Evolutionary conservation across 1,140 invertebrate genomes (phyloP), one percentile per base, ranked within the genome.

Genomic region (Steinernema khuongi): DNA sequence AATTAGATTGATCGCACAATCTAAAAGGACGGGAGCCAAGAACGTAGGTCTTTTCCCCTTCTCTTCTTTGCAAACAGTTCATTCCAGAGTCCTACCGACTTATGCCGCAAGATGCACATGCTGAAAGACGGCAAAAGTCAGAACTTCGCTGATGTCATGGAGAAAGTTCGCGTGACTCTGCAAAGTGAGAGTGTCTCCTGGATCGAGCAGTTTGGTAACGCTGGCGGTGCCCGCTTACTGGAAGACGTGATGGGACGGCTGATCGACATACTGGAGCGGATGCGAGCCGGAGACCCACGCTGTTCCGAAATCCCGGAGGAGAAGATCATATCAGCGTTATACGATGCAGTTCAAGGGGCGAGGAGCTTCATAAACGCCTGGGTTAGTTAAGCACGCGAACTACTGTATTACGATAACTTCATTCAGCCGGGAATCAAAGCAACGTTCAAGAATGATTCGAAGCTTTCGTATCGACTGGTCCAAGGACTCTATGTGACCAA

Each of bases 161-260:
- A 69, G 41, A 69, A 69, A 28, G 31, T 69, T 14, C 68, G 68
- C 11, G 68, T 69, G 14, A 33, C 68, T 2, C 68, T 69, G 7
- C 31, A 50, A 19, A 69, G 68, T 28, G 31, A 50, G 30, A 32
- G 31, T 28, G 68, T 69, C 41, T 69, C 68, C 4, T 69, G 68
- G 68, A 69, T 69, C 68, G 41, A 69, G 19, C 11, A 30, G 28
- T 69, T 69, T 69, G 68, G 11, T n/a, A 60, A 60, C 50, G 50
- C 50, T 7, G 50, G 50, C 4, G 50, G 50, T 4, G 50, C 50
- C 50, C 50, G 50, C 4, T 22, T 60, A 7, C 50, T 60, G 50
- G 50, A 60, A 22, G 50, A 60, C 50, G 50, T 60, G 22, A 60
- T 60, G 50, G 22, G 11, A 17, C 50, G 50, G 4, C 26, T 60